Percentiles rank a stretch among this genome's conserved stretches.
phyloP scores from a whole-genome alignment of 2,113 vertebrate species.

The Crotalus helleri region DNA sequence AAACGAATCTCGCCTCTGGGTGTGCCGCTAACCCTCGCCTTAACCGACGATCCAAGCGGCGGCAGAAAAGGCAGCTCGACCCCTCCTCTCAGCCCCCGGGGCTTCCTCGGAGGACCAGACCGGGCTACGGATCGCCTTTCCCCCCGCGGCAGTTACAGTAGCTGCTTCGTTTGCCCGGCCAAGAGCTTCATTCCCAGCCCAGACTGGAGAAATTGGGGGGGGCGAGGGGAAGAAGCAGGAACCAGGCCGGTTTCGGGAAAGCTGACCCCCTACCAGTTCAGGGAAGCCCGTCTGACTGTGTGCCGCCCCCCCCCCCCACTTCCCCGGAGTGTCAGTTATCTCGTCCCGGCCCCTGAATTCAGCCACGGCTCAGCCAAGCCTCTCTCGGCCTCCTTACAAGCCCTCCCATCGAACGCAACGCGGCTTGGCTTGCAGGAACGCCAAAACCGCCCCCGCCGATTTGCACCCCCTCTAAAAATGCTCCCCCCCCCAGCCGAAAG shows the following conservation, averaged over 20 bases:
- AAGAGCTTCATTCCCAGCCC: not conserved
- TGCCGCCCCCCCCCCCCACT: no score
- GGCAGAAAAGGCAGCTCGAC: not conserved
- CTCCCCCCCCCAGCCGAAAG: accelerated
- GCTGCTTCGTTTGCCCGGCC: not conserved
- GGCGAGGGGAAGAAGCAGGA: not conserved
- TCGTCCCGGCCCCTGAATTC: not conserved
- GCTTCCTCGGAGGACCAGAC: not conserved
- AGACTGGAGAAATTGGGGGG: not conserved
- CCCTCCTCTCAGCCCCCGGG: not conserved
- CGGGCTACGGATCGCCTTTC: not conserved
- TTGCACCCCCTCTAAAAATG: not conserved
- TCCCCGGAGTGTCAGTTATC: not conserved
- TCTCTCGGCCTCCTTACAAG: not conserved
- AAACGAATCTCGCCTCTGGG: no score
- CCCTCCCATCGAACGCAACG: not conserved
- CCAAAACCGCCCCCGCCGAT: no score
- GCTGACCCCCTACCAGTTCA: not conserved
- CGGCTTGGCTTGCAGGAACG: not conserved
- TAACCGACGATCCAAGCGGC: not conserved
- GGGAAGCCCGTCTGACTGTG: not conserved
- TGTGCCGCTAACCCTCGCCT: not conserved
- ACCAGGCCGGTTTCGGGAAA: not conserved
- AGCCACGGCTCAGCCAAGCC: not conserved
- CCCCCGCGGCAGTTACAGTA: not conserved